Base-by-base conservation (phyloP, 2,797 vertebrate genomes). In the Pyrocephalus nanus region DNA sequence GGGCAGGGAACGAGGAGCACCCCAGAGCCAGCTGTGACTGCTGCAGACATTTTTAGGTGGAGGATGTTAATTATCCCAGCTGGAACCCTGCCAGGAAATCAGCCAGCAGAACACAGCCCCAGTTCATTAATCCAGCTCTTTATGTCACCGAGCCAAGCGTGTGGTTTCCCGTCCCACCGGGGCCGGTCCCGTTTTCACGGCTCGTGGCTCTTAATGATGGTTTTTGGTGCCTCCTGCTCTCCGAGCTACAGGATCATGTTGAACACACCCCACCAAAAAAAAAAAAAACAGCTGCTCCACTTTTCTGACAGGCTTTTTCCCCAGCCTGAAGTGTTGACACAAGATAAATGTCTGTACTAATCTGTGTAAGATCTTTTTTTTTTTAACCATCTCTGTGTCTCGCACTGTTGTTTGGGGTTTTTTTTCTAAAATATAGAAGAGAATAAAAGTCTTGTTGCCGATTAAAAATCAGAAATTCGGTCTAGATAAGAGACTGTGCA, bases 11-110 rank as follows among this genome's bases (percentile, higher is more conserved):
- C 2, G 34, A 90, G 81, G 48, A 80, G 69, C 57, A 65, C 38
- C 30, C 57, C 74, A 55, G 77, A 77, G 54, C 32, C 91, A 93
- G 85, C 76, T 91, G 19, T 22, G 83, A 66, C 47, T 60, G 54
- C 72, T 5, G 4, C 75, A 87, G 69, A 80, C 66, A 34, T 51
- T 94, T 92, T 88, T 80, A 86, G 70, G 79, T 45, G 86, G 79
- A 72, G 0, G 9, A 45, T 57, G 18, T 88, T 88, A 86, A 96
- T 94, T 95, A 95, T n/a, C 70, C 73, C 48, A 45, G 72, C 61
- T 93, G 92, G 91, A 94, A 81, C 38, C 60, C 47, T 36, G 76
- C 93, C 95, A 93, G 79, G 71, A 81, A 93, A 92, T 64, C 85
- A 88, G 58, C 78, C 42, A 65, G 83, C 60, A 88, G 92, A 95